Evolutionary conservation across 2,113 vertebrate species (phyloP).

Genomic region (Protomyctophum bolini): DNA sequence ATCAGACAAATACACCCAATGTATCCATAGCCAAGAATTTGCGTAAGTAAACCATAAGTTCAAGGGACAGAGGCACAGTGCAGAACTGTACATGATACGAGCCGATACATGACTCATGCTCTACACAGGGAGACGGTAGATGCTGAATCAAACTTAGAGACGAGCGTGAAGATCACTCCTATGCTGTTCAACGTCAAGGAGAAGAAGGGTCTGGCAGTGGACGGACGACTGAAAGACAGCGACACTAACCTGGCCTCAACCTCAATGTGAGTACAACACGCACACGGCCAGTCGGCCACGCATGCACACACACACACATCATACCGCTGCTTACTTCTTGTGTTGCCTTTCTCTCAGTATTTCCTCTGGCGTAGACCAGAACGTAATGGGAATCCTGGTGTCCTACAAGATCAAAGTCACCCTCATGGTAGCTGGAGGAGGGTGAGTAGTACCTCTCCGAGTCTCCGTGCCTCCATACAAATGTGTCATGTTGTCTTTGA

Average conservation of each 20-base stretch:
- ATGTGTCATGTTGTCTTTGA: not conserved
- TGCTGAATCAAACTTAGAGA: constrained; percentile 79
- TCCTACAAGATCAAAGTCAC: constrained; percentile 91
- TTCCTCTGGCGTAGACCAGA: constrained; percentile 80
- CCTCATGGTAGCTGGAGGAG: constrained; percentile 85
- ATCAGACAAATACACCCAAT: constrained; percentile 91
- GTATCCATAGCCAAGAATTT: constrained; percentile 83
- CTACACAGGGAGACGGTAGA: constrained; percentile 83
- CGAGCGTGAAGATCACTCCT: constrained; percentile 79
- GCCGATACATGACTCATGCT: not conserved
- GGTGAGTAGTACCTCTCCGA: constrained; percentile 66
- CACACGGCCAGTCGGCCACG: not conserved
- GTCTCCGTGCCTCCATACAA: not conserved
- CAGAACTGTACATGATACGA: no score
- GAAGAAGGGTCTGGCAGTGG: constrained; percentile 86
- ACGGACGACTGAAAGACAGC: constrained; percentile 90
- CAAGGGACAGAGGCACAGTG: not conserved
- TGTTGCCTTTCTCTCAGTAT: constrained; percentile 68
- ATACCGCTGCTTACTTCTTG: no score
- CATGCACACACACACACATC: not conserved
- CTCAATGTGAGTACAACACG: constrained; percentile 79
- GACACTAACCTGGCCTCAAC: constrained; percentile 93
- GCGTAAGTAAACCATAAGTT: constrained; percentile 69
- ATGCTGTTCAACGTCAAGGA: constrained; percentile 79
- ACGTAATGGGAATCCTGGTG: constrained; percentile 87